Evolutionary conservation across 2,888 invertebrate species (phyloP).

Genomic region (Xestia ashworthii): DNA sequence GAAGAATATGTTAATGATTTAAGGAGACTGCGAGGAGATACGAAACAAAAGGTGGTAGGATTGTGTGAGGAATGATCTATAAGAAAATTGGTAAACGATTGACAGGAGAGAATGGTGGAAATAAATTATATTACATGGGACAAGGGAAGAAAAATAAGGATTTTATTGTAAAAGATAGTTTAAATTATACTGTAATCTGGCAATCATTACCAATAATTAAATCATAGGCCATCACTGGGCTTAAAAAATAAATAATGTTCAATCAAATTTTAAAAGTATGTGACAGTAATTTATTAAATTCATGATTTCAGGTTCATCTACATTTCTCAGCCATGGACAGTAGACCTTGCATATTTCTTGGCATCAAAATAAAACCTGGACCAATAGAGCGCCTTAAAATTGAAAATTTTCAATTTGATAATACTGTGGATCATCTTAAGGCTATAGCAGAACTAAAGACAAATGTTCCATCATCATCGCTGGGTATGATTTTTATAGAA

Average conservation of each 20-base stretch:
- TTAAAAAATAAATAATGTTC: background rate
- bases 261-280: background rate
- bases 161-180: background rate
- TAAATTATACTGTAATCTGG: background rate
- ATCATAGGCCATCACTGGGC: background rate
- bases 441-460: constrained; percentile 90
- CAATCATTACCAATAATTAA: background rate
- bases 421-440: constrained; percentile 91
- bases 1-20: background rate
- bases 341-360: constrained; percentile 82
- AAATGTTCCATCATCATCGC: constrained; percentile 89
- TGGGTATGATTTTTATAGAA: constrained; percentile 84
- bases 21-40: background rate
- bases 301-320: constrained; percentile 27
- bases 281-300: background rate
- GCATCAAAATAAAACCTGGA: constrained; percentile 87
- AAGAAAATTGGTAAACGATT: background rate
- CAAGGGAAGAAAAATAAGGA: background rate
- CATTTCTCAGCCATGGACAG: constrained; percentile 73
- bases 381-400: constrained; percentile 87
- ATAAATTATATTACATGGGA: background rate
- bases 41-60: background rate
- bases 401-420: constrained; percentile 91
- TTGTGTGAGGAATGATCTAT: background rate
- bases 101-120: background rate